Conservation (phyloP, 2,797 vertebrate genomes). For the Lutjanus argentimaculatus region DNA sequence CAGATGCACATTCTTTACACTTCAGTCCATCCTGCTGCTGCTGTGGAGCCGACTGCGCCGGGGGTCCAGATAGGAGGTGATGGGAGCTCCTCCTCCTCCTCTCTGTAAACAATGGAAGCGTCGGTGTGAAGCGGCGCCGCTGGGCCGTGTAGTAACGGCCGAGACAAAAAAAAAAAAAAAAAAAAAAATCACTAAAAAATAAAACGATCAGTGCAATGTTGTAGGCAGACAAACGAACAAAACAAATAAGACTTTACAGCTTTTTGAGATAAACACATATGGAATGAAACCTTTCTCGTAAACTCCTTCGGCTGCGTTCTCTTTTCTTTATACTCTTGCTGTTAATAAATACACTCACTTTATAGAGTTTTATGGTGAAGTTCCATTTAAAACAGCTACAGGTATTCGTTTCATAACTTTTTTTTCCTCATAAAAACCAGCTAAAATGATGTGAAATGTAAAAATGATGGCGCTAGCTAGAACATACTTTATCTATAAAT, state of each 20-base stretch:
- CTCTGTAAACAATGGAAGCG: conserved; percentile 88
- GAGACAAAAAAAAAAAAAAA: conserved; percentile 54
- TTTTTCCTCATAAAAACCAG: conserved; percentile 64
- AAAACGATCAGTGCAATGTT: conserved; percentile 90
- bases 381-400: conserved; percentile 46
- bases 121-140: conserved; percentile 81
- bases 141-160: conserved; percentile 75
- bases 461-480: conserved; percentile 72
- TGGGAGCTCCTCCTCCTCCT: conserved; percentile 59
- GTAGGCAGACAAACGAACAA: conserved; percentile 79
- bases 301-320: conserved; percentile 42
- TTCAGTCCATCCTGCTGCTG: conserved; percentile 78
- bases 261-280: conserved; percentile 45
- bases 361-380: conserved; percentile 31
- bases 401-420: conserved; percentile 23
- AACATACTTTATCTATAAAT: conserved; percentile 84
- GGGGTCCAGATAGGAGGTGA: conserved; percentile 56
- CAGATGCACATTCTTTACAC: conserved; percentile 96
- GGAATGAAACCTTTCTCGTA: conserved; percentile 76
- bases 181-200: conserved; percentile 31
- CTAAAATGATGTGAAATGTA: conserved; percentile 70
- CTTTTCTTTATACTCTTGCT: conserved; percentile 31
- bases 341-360: conserved; percentile 76
- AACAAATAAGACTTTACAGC: conserved; percentile 73
- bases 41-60: conserved; percentile 66